phyloP scores from a whole-genome alignment of 2,113 vertebrate genomes.

The Pristiophorus japonicus region DNA sequence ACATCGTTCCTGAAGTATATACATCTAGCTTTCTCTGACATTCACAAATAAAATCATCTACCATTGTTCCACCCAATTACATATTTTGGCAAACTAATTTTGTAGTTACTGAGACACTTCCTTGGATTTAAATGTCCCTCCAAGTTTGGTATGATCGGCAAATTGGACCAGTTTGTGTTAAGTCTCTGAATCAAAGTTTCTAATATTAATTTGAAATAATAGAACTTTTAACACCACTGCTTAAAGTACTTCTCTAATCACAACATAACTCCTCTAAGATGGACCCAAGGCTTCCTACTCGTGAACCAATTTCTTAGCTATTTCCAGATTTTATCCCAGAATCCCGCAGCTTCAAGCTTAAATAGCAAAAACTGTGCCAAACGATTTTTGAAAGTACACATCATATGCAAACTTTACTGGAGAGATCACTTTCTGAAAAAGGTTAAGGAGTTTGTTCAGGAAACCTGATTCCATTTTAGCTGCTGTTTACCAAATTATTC shows the following conservation, averaged over 20 bases:
- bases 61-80: background rate
- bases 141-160: background rate
- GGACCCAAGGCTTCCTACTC: background rate
- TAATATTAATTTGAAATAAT: background rate
- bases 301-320: background rate
- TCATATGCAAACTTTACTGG: background rate
- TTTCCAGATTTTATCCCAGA: background rate
- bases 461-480: background rate
- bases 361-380: background rate
- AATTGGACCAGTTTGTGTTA: background rate
- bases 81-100: background rate
- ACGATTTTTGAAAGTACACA: background rate
- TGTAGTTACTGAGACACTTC: background rate
- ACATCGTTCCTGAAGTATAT: background rate
- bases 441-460: background rate
- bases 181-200: background rate
- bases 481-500: background rate
- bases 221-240: background rate
- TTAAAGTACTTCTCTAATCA: background rate
- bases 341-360: background rate
- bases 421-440: background rate
- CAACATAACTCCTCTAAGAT: background rate
- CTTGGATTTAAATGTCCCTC: background rate
- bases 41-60: background rate
- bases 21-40: background rate